phyloP scores from a whole-genome alignment of 1,140 invertebrate genomes.

The Plectrocnemia conspersa region DNA sequence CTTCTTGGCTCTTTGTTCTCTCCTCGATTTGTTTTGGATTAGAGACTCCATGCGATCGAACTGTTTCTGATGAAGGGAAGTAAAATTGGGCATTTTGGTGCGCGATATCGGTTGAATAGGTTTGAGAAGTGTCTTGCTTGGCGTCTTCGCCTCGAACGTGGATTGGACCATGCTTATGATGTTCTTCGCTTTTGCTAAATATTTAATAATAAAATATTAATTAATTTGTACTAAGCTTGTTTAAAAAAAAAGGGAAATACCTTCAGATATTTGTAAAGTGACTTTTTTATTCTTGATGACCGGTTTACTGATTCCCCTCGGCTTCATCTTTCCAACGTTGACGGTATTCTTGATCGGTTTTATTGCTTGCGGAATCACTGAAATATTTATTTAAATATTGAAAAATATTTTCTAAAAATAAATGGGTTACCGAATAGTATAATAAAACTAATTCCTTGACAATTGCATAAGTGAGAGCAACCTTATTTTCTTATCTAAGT shows the following conservation, averaged over 20 bases:
- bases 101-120: constrained; percentile 31
- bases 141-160: constrained; percentile 8
- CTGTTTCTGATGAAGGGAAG: constrained; percentile 57
- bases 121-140: constrained; percentile 8
- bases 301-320: constrained; percentile 11
- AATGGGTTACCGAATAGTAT: no score
- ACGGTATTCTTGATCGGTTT: no score
- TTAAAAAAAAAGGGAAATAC: constrained; percentile 6
- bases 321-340: constrained; percentile 2
- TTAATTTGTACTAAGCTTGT: neutral
- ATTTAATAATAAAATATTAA: constrained; percentile 6
- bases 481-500: no score
- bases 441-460: no score
- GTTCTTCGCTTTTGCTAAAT: constrained; percentile 18
- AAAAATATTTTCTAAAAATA: no score
- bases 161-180: constrained; percentile 10
- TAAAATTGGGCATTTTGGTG: constrained; percentile 60
- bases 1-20: constrained; percentile 48
- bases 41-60: constrained; percentile 62
- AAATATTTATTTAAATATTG: no score
- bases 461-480: no score
- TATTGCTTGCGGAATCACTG: no score
- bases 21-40: constrained; percentile 53
- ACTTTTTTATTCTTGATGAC: constrained; percentile 14
- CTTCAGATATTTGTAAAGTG: constrained; percentile 19